Conservation (phyloP, 2,113 vertebrate genomes). For the Terrapene triunguis region DNA sequence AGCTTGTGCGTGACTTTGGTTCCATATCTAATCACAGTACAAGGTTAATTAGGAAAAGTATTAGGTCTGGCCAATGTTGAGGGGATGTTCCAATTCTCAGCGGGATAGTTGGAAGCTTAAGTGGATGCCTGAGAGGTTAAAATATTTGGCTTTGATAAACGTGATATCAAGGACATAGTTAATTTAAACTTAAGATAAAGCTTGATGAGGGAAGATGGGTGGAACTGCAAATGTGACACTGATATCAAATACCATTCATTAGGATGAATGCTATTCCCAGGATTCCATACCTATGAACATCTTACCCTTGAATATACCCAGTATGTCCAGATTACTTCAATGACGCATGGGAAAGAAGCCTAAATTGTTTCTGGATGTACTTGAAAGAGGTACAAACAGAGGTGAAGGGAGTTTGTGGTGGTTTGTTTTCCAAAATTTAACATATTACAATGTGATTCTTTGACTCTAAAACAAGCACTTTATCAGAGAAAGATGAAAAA, state of each 20-base stretch:
- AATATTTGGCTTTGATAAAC: constrained; percentile 29
- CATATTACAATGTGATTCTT: neutral
- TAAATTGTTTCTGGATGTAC: neutral
- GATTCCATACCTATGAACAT: neutral
- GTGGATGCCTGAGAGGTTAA: neutral
- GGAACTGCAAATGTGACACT: neutral
- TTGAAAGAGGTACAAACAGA: neutral
- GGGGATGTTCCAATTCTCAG: constrained; percentile 29
- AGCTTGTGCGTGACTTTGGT: constrained; percentile 31
- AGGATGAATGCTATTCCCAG: neutral
- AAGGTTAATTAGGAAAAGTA: constrained; percentile 25
- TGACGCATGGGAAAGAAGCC: neutral
- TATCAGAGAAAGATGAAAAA: neutral
- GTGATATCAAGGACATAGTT: neutral
- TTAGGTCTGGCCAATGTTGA: constrained; percentile 20
- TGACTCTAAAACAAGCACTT: constrained; percentile 8
- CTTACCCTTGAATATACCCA: neutral
- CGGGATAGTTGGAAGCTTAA: constrained; percentile 28
- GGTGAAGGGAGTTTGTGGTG: neutral
- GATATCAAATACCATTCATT: neutral
- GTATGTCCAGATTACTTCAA: neutral
- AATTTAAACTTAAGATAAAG: neutral
- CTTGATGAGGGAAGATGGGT: constrained; percentile 1
- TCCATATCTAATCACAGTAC: constrained; percentile 29
- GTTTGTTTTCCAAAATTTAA: neutral